Evolutionary conservation across 2,113 vertebrate species (phyloP), one percentile per base, ranked within the genome.

Genomic region (Plotosus lineatus): DNA sequence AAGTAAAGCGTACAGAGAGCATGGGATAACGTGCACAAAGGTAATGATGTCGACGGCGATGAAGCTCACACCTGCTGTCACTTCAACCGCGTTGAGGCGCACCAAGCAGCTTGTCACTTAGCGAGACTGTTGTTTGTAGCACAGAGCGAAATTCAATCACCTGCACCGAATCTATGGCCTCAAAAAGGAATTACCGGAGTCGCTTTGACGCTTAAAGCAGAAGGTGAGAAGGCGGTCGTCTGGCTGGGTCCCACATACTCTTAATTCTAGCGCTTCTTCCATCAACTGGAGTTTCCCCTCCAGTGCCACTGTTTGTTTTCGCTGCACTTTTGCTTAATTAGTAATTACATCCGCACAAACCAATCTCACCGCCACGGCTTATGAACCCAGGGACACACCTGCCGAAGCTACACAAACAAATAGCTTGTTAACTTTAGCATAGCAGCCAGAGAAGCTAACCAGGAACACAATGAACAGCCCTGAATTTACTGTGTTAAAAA

Each of bases 281-380:
- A 91, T 90, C 86, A 87, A 86, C 87, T 81, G 50, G 58, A 87
- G 77, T 88, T 88, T 90, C 88, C 86, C 81, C 82, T 80, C 31
- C 88, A 84, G 71, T 21, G 51, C 33, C 28, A 46, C 83, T 88
- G 87, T 92, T 94, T 93, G 91, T 92, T 92, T 93, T 88, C 82
- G 56, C 87, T 50, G 71, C 91, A 90, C 90, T 92, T 91, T 89
- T 86, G 86, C 88, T 91, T 93, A 93, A 92, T 93, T 90, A 93
- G 90, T 90, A 91, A 93, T 92, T 92, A 91, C 87, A 90, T 85
- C 89, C 87, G 77, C 90, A 88, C 90, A 86, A 89, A 86, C 88
- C 91, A 92, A 91, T 91, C 89, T 93, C 89, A 81, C 88, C 80
- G 58, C 76, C 87, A 85, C 83, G 82, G 85, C 87, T 77, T 42